Conservation (phyloP, 1,140 invertebrate species). For the Ceratosolen fusciceps region DNA sequence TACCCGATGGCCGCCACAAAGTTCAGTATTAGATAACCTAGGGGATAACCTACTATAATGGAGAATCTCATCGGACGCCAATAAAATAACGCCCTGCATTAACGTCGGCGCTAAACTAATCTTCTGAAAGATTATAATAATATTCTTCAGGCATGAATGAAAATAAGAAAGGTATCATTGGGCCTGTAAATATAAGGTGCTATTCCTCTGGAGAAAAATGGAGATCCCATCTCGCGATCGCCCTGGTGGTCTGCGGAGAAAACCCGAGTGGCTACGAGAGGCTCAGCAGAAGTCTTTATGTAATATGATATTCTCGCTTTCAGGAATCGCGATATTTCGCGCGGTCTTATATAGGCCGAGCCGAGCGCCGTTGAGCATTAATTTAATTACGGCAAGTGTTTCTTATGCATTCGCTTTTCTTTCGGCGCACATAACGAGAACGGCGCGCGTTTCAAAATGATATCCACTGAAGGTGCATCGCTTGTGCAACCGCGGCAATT, state of each 20-base stretch:
- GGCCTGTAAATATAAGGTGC: background rate
- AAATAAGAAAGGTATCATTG: background rate
- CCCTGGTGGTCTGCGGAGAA: background rate
- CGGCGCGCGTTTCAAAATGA: background rate
- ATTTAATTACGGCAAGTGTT: constrained; percentile 15
- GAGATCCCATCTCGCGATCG: background rate
- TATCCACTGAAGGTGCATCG: constrained; percentile 1
- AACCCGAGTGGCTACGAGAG: background rate
- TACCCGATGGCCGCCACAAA: background rate
- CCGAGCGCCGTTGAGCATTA: background rate
- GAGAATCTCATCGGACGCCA: background rate
- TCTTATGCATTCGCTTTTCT: constrained; percentile 5
- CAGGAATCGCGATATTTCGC: background rate
- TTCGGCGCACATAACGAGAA: background rate
- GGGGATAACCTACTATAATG: background rate
- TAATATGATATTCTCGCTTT: constrained; percentile 6
- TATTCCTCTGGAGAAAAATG: background rate
- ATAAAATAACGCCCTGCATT: background rate
- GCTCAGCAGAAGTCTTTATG: background rate
- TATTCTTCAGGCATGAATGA: too few species aligned
- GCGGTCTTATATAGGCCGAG: background rate
- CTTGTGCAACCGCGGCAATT: constrained; percentile 5
- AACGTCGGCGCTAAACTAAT: background rate
- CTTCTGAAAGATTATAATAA: background rate
- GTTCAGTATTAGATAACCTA: constrained; percentile 8